These are phyloP conservation scores for Thumatha senex DNA, from an alignment of 2,888 invertebrate genomes.

Conservation along the genomic window DNA sequence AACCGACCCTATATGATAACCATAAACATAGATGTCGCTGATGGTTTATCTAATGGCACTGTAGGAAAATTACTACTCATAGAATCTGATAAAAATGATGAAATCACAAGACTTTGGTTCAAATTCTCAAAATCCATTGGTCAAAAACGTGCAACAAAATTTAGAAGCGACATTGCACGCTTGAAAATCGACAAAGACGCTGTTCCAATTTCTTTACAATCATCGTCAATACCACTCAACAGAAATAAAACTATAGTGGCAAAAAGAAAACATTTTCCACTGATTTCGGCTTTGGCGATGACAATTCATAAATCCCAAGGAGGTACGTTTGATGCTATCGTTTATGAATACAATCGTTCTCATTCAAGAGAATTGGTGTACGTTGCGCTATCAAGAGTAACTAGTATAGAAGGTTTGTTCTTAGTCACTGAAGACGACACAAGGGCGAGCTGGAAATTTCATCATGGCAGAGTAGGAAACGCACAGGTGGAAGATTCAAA, in stretches of 20 bases:
- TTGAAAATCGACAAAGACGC: too few relatives aligned
- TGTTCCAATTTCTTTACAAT: constrained; percentile 2
- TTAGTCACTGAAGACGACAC: background rate
- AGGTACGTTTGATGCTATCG: constrained; percentile 18
- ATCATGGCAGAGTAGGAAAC: background rate
- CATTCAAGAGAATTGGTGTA: constrained; percentile 20
- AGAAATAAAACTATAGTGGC: constrained; percentile 4
- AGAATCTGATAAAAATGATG: background rate
- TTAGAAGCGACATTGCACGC: too few relatives aligned
- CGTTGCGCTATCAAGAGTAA: constrained; percentile 23
- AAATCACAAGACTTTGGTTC: background rate
- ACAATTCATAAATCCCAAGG: constrained; percentile 17
- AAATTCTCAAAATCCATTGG: background rate
- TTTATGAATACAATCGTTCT: constrained; percentile 6
- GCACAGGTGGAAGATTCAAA: too few relatives aligned
- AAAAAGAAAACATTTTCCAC: constrained; percentile 15
- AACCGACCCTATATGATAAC: constrained; percentile 20
- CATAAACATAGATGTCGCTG: constrained; percentile 25
- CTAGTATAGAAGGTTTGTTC: constrained; percentile 18
- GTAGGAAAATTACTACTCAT: constrained; percentile 23
- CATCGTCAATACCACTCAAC: constrained; percentile 2
- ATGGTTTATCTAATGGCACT: constrained; percentile 25
- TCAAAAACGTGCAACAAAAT: too few relatives aligned
- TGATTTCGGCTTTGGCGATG: constrained; percentile 11
- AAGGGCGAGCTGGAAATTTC: too few relatives aligned